A percentile compares a stretch with the other conserved stretches of the same genome.
Evolutionary conservation across 2,113 vertebrate species (phyloP).

Genomic region (Stomatorhinus ivindoensis): DNA sequence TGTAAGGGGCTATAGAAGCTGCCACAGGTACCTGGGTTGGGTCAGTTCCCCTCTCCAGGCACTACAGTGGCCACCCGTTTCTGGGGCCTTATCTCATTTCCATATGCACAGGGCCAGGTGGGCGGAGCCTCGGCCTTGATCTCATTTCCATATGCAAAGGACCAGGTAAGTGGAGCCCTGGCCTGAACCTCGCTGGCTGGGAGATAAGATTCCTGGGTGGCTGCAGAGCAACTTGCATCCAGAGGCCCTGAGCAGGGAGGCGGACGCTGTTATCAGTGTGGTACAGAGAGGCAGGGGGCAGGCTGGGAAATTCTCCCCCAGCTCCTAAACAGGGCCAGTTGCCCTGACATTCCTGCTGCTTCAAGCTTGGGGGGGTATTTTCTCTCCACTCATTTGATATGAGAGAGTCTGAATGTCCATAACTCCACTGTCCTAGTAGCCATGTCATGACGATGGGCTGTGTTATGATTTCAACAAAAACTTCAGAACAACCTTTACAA

Average conservation of each 20-base stretch:
- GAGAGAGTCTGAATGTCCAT: neutral
- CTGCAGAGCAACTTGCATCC: constrained; percentile 23
- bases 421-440: neutral
- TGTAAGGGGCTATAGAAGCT: neutral
- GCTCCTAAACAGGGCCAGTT: neutral
- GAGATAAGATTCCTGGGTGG: constrained; percentile 71
- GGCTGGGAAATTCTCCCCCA: constrained; percentile 43
- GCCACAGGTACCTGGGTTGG: neutral
- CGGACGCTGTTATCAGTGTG: constrained; percentile 52
- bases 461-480: neutral
- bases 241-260: constrained; percentile 49
- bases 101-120: constrained; percentile 18
- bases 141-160: neutral
- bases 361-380: neutral
- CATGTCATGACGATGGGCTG: neutral
- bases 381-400: neutral
- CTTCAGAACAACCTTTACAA: neutral
- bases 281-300: constrained; percentile 51
- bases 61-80: neutral
- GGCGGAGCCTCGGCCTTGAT: constrained; percentile 17
- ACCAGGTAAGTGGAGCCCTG: neutral
- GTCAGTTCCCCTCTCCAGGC: neutral
- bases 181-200: constrained; percentile 49
- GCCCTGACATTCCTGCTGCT: constrained; percentile 21
- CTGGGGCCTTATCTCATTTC: neutral